phyloP scores from a whole-genome alignment of 2,113 vertebrate genomes.

The Candoia aspera region DNA sequence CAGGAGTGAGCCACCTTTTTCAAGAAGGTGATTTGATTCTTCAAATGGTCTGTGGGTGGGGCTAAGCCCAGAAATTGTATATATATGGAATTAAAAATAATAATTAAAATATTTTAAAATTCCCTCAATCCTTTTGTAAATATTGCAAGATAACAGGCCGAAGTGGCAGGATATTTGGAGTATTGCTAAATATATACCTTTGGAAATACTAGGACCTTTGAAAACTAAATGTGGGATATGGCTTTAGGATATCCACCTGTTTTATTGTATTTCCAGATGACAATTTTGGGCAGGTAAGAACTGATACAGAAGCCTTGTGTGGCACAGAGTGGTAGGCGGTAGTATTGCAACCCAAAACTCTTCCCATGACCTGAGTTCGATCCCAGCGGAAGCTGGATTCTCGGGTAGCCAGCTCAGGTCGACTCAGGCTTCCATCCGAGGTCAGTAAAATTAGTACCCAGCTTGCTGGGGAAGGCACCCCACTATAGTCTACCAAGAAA shows the following conservation, averaged over 20 bases:
- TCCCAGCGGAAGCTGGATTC: too few relatives aligned
- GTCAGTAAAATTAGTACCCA: too few relatives aligned
- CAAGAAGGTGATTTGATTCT: background rate
- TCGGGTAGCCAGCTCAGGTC: too few relatives aligned
- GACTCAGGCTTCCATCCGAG: too few relatives aligned
- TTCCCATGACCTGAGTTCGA: too few relatives aligned
- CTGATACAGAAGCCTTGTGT: too few relatives aligned
- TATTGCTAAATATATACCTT: background rate
- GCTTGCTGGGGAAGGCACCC: too few relatives aligned
- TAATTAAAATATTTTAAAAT: background rate
- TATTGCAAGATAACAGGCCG: background rate
- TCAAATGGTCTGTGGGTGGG: background rate
- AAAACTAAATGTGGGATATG: background rate
- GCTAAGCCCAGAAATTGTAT: background rate
- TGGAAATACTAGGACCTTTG: background rate
- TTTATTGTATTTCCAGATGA: background rate
- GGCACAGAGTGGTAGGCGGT: too few relatives aligned
- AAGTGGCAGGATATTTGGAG: background rate
- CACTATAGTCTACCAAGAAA: too few relatives aligned
- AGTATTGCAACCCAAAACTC: too few relatives aligned
- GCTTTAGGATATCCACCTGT: background rate
- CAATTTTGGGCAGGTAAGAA: background rate
- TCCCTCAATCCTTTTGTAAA: background rate
- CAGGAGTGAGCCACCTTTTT: background rate
- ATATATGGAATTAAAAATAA: background rate